Percentiles rank a stretch among this genome's conserved stretches.
phyloP scores from a whole-genome alignment of 92 coral and sea anemone species.

The Porites evermanni region DNA sequence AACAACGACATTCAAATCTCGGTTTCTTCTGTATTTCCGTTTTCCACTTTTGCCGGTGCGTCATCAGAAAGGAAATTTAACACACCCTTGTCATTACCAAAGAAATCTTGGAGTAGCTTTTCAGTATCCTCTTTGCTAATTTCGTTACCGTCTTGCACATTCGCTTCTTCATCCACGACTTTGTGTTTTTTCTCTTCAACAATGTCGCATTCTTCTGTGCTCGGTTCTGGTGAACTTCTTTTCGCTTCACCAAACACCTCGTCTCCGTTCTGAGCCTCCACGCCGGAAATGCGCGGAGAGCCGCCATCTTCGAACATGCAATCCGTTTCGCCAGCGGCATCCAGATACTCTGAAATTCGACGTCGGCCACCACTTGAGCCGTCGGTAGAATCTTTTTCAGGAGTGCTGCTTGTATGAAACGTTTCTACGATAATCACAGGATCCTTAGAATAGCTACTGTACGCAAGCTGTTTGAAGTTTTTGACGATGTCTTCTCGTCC shows the following conservation, averaged over 20 bases:
- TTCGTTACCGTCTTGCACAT: constrained; percentile 42
- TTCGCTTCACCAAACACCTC: constrained; percentile 26
- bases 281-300: constrained; percentile 32
- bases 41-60: not conserved
- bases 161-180: constrained; percentile 58
- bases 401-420: constrained; percentile 43
- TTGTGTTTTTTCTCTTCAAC: constrained; percentile 53
- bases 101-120: constrained; percentile 85
- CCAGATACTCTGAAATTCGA: constrained; percentile 65
- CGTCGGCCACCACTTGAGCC: constrained; percentile 21
- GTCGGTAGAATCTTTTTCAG: constrained; percentile 8
- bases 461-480: constrained; percentile 91
- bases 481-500: constrained; percentile 85
- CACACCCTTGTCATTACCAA: constrained; percentile 90
- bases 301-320: constrained; percentile 58
- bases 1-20: constrained; percentile 14
- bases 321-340: constrained; percentile 44
- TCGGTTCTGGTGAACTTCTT: constrained; percentile 24
- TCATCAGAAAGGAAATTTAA: constrained; percentile 79
- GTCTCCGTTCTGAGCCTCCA: constrained; percentile 6
- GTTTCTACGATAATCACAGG: constrained; percentile 81
- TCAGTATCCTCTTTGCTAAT: constrained; percentile 63
- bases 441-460: constrained; percentile 90
- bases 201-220: constrained; percentile 27
- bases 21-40: constrained; percentile 31